Conservation (phyloP, 2,797 vertebrate species). For the Crax fasciolata region DNA sequence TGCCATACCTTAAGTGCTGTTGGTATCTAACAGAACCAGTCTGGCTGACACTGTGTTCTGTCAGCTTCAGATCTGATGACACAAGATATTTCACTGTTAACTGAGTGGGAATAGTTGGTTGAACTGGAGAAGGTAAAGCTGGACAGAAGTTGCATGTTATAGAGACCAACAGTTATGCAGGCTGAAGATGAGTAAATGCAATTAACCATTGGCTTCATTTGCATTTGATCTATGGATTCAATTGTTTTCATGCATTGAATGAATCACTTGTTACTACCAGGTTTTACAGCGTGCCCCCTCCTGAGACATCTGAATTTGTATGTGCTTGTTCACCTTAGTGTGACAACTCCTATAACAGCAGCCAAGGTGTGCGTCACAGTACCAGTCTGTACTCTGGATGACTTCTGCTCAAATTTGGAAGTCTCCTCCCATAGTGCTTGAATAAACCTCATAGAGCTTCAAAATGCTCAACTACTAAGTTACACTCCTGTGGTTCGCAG, state of each 20-base stretch:
- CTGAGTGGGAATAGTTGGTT: neutral
- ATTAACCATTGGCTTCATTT: slow-evolving; percentile 4
- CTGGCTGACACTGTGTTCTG: neutral
- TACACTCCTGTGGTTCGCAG: slow-evolving; percentile 17
- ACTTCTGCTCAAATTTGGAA: slow-evolving; percentile 9
- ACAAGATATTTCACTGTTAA: neutral
- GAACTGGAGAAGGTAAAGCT: neutral
- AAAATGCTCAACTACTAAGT: slow-evolving; percentile 15
- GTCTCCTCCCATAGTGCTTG: neutral
- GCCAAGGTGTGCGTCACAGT: neutral
- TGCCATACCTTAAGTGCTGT: neutral
- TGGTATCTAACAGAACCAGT: neutral
- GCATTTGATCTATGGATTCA: neutral
- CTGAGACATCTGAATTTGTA: neutral
- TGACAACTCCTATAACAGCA: neutral
- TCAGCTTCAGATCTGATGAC: neutral
- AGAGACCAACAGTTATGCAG: neutral
- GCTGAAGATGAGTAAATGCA: neutral
- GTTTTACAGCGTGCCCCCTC: slow-evolving; percentile 1
- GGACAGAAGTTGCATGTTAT: neutral
- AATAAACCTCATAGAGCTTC: slow-evolving; percentile 24
- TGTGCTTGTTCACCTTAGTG: neutral
- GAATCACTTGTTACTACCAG: neutral
- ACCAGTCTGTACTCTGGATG: neutral
- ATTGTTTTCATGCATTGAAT: neutral